These are phyloP conservation scores for Gopherus evgoodei DNA, from an alignment of 2,113 vertebrate species.

Conservation along the genomic window DNA sequence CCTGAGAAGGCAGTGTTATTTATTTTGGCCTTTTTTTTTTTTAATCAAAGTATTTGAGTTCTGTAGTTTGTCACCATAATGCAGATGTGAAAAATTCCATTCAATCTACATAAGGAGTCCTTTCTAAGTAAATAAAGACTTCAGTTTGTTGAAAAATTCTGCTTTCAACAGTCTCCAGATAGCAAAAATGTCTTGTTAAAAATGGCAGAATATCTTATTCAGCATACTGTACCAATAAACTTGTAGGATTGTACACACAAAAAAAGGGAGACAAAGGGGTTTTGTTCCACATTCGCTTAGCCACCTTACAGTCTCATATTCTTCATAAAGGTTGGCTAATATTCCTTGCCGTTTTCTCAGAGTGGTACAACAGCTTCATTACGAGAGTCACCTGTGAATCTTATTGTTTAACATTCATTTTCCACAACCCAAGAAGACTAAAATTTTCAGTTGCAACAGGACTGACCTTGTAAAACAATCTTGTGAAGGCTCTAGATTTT, in stretches of 20 bases:
- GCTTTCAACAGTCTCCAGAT: neutral
- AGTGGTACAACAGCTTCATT: neutral
- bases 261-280: neutral
- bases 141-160: neutral
- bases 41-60: neutral
- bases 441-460: neutral
- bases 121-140: neutral
- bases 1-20: neutral
- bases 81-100: neutral
- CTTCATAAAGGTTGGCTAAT: neutral
- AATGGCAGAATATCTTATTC: neutral
- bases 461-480: neutral
- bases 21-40: neutral
- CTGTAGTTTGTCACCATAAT: neutral
- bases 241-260: neutral
- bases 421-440: neutral
- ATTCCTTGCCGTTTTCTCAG: fast-evolving
- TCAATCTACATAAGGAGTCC: neutral
- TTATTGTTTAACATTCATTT: neutral
- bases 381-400: neutral
- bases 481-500: neutral
- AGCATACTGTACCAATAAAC: neutral
- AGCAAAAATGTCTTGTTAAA: neutral
- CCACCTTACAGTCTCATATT: neutral
- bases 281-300: neutral